A percentile compares a stretch with the other conserved stretches of the same genome.
Conservation (phyloP, 35 echinoderm and acorn worm species). For the Hemicentrotus pulcherrimus region DNA sequence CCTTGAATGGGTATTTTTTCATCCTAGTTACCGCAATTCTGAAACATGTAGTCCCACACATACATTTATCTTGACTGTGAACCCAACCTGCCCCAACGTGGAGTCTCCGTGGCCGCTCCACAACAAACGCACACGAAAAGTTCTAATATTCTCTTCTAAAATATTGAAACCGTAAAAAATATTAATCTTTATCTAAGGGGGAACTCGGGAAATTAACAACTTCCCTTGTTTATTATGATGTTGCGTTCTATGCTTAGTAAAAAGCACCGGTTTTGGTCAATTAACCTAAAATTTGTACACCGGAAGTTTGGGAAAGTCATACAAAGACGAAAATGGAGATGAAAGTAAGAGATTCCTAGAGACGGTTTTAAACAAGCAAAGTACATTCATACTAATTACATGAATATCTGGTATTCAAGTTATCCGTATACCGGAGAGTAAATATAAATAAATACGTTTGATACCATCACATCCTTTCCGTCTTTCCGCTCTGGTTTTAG, state of each 20-base stretch:
- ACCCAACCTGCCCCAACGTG: too few relatives aligned
- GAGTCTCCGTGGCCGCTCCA: too few relatives aligned
- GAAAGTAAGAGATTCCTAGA: neutral
- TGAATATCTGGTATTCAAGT: neutral
- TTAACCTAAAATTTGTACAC: neutral
- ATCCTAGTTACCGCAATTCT: too few relatives aligned
- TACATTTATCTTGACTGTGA: too few relatives aligned
- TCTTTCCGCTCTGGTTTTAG: neutral
- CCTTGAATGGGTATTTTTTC: too few relatives aligned
- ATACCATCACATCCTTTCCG: neutral
- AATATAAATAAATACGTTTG: neutral
- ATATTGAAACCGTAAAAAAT: neutral
- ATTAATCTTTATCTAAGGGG: neutral
- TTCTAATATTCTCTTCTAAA: too few relatives aligned
- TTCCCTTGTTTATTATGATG: conserved; percentile 11
- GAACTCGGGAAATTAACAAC: conserved; percentile 14
- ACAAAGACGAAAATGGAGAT: neutral
- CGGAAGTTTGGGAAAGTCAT: conserved; percentile 1
- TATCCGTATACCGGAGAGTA: neutral
- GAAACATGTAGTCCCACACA: too few relatives aligned
- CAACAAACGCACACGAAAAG: too few relatives aligned
- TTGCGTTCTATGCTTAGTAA: neutral
- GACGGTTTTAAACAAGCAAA: neutral
- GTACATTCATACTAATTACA: neutral
- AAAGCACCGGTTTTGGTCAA: conserved; percentile 9